Base-by-base conservation (phyloP, 2,888 invertebrate genomes). In the Tridacna crocea region DNA sequence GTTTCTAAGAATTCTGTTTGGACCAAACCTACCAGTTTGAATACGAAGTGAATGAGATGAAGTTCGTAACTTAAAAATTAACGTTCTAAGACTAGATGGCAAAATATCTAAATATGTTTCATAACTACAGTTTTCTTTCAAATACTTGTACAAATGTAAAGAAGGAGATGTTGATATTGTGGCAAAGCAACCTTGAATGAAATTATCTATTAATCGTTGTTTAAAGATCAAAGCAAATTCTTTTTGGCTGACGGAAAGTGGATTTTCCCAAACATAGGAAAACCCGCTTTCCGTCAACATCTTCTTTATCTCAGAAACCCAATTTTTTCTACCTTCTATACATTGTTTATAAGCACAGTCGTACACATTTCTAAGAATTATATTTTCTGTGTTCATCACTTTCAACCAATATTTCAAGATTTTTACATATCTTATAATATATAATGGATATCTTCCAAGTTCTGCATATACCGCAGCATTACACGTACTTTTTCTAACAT, bases 231-330 rank as follows among this genome's bases (percentile, higher is more conserved):
- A 4, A 72, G 51, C 47, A 72, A 51, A 51, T 12, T 55, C 26
- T 15, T 48, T 51, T 22, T 51, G n/a, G 27, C 24, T 55, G 24
- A 51, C 72, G 51, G 11, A 26, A 22, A 27, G 51, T 13, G 72
- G 51, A 22, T 72, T 47, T 17, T 72, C 72, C 22, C 48, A 72
- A n/a, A 72, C 51, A 72, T 72, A 51, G 22, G 15, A 24, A n/a
- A 55, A 72, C 13, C 72, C 72, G 24, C 51, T 51, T 51, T 22
- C 19, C 4, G 15, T 19, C 22, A 72, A n/a, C 72, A 51, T 24
- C 15, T 51, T 51, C 10, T 47, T 47, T 19, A 72, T 19, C n/a
- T 46, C 19, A 6, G 27, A 19, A 10, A n/a, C 66, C 66, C 66
- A 66, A 19, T 55, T 55, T 55, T 61, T 19, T 61, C 24, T 24